Conservation (phyloP, 2,797 vertebrate genomes). For the Microctenopoma steveboyesi region DNA sequence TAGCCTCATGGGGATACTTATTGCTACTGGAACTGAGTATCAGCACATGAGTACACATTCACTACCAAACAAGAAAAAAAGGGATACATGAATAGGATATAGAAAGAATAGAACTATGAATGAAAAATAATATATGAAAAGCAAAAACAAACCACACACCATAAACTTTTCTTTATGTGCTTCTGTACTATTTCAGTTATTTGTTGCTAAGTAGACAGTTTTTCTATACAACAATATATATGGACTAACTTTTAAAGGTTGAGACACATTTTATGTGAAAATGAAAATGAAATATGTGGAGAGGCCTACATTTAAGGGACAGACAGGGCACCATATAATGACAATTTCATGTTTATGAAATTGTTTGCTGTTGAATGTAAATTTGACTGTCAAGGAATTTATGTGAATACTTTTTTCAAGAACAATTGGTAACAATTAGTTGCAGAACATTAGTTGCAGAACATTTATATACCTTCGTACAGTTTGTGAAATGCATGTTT, state of each 20-base stretch:
- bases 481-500: neutral
- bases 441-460: no score
- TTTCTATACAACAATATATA: neutral
- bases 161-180: neutral
- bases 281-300: no score
- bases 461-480: no score
- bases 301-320: neutral
- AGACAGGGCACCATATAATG: no score
- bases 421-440: no score
- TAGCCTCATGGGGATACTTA: slow-evolving; percentile 39
- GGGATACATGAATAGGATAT: neutral
- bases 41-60: slow-evolving; percentile 60
- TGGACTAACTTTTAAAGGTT: neutral
- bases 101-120: no score
- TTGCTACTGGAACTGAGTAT: slow-evolving; percentile 46
- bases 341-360: no score
- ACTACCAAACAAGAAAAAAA: slow-evolving; percentile 7
- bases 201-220: neutral
- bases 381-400: no score
- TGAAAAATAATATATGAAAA: neutral
- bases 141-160: neutral
- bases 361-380: neutral
- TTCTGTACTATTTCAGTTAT: neutral
- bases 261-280: neutral
- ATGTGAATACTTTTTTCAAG: no score